These are phyloP conservation scores for Pseudorasbora parva DNA, from an alignment of 2,113 vertebrate species.

Conservation along the genomic window DNA sequence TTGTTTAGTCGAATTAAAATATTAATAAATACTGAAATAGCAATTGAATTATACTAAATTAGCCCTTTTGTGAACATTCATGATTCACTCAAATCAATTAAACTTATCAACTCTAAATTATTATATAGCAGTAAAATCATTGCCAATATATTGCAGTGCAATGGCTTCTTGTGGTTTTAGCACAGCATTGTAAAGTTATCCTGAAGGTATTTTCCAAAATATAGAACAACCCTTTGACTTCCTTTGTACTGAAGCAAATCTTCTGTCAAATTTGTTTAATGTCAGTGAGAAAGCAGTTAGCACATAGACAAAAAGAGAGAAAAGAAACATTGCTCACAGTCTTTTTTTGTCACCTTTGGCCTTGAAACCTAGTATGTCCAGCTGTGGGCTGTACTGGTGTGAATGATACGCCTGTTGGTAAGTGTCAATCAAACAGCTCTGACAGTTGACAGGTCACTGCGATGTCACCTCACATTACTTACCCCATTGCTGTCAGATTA, in stretches of 20 bases:
- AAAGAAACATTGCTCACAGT: neutral
- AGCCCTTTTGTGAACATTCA: too few species aligned
- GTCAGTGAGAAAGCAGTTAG: slow-evolving; percentile 33
- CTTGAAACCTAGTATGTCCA: slow-evolving; percentile 7
- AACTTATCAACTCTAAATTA: neutral
- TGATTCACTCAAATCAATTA: neutral
- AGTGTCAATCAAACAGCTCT: slow-evolving; percentile 13
- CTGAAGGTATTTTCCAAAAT: slow-evolving; percentile 26
- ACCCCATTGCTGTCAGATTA: neutral
- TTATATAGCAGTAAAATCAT: neutral
- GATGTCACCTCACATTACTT: slow-evolving; percentile 11
- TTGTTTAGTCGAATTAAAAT: neutral
- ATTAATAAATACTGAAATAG: neutral
- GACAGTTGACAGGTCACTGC: slow-evolving; percentile 18
- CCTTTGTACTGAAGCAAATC: neutral
- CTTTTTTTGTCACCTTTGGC: slow-evolving; percentile 34
- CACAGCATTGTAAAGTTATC: neutral
- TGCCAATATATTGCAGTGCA: neutral
- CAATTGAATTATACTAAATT: neutral
- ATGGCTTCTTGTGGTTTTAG: neutral
- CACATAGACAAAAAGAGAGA: slow-evolving; percentile 15
- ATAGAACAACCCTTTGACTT: neutral
- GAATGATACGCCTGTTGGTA: slow-evolving; percentile 37
- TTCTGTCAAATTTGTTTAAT: slow-evolving; percentile 45
- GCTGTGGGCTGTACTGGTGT: slow-evolving; percentile 7